Evolutionary conservation across 2,888 invertebrate genomes (phyloP), one percentile per base, ranked within the genome.

Genomic region (Agapetus fuscipes): DNA sequence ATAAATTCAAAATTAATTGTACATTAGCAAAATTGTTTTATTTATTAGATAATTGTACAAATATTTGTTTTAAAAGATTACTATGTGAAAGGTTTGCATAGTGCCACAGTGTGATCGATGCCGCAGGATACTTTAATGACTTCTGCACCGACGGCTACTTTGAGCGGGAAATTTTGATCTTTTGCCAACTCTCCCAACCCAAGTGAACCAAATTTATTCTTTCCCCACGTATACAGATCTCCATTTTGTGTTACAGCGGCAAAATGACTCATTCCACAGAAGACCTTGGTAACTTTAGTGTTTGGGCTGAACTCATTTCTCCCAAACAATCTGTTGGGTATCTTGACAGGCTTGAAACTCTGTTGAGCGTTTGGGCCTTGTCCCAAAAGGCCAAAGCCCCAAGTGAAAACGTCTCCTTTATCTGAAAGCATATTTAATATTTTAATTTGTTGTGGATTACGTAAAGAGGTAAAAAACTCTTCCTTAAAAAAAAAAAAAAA

Each of bases 321-420:
- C 0, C 95, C 95, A 59, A 96, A 95, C 11, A 96, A 63, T 0
- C 83, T 72, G 3, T 78, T 65, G 3, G 95, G 86, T 39, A 97
- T 75, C 45, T 71, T 64, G 30, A 80, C 72, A 0, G 96, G 95
- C 43, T 62, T 65, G 1, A 61, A 54, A 1, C 79, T 65, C 35
- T 74, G 72, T 37, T 80, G 74, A 1, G 83, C 80, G 37, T 75
- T 67, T 0, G 95, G 95, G 0, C 96, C 96, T 20, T 83, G 74
- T 0, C 96, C 96, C 20, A 97, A 66, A 37, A 94, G 71, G 20
- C 97, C 97, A 58, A 75, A 94, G 3, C 97, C 96, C 96, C 96
- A 97, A 0, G 85, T 83, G 57, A 79, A 95, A 1, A 88, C 89
- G 16, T 86, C 72, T 0, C 93, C 91, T 45, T 76, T 62, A 41